Base-by-base conservation (phyloP, 2,888 invertebrate species). In the Chrysolina americana region DNA sequence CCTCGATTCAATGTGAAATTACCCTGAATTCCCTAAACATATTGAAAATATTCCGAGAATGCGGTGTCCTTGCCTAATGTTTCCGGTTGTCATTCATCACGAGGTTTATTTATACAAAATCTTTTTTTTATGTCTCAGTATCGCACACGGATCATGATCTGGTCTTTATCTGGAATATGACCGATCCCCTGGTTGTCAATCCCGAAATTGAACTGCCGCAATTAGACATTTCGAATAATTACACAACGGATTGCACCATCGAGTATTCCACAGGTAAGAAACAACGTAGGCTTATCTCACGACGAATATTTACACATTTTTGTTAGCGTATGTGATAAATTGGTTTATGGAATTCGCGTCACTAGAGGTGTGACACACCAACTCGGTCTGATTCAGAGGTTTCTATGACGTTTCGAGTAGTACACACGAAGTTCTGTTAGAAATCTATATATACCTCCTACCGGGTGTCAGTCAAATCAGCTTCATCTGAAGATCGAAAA, bases 91-190 rank as follows among this genome's bases (percentile, higher is more conserved):
- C 36, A 36, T 36, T 36, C 36, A 36, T 8, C 36, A 36, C 36
- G 8, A 36, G 36, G 36, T 36, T 36, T 36, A 28, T 28, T 28
- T 28, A 28, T 28, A 36, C 36, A 8, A 36, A 36, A 36, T 36
- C 36, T 36, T 3, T 36, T 36, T 36, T 36, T 36, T 36, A 6
- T 36, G 28, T 28, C 28, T 36, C 8, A 96, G 96, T 96, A 81
- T 96, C 96, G 0, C 96, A 96, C 85, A 96, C 96, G 53, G 95
- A 94, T 48, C 95, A 96, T 83, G 96, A 96, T 86, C 89, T 97
- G 85, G 94, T 96, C 75, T 96, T 96, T 87, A 94, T 95, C 81
- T 97, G 97, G 97, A 95, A 96, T 88, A 91, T 94, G 86, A 95
- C 94, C 0, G 95, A 95, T 85, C 96, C 96, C 0, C 88, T 97